phyloP scores from a whole-genome alignment of 2,797 vertebrate genomes.

The Trematomus bernacchii region DNA sequence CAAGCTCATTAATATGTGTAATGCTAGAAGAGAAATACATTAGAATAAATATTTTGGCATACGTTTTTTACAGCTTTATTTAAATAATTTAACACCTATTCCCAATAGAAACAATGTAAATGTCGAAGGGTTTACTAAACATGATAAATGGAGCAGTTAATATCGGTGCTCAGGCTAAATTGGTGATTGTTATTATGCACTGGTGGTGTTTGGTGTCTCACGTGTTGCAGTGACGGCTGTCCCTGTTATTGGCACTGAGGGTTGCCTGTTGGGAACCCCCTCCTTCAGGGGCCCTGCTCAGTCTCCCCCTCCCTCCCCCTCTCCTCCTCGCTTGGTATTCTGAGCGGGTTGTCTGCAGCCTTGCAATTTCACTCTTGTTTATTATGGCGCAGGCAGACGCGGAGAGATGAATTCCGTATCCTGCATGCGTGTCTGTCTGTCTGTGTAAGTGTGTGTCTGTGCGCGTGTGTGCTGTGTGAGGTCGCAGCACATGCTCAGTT shows the following conservation, averaged over 20 bases:
- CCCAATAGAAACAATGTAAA: neutral
- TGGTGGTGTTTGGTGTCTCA: slow-evolving; percentile 29
- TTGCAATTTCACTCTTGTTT: slow-evolving; percentile 87
- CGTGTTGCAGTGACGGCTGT: slow-evolving; percentile 65
- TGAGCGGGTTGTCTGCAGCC: slow-evolving; percentile 80
- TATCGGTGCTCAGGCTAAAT: neutral
- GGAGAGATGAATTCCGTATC: slow-evolving; percentile 88
- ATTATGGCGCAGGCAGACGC: slow-evolving; percentile 89
- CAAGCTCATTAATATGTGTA: neutral
- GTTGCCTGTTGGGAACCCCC: slow-evolving; percentile 73
- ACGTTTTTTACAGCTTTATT: neutral
- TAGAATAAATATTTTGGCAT: neutral
- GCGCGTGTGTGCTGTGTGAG: slow-evolving; percentile 80
- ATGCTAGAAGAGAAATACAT: neutral
- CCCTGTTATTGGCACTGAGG: slow-evolving; percentile 50
- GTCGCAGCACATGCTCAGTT: slow-evolving; percentile 99
- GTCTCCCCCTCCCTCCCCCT: slow-evolving; percentile 59
- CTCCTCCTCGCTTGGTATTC: slow-evolving; percentile 86
- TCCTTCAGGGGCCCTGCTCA: slow-evolving; percentile 67
- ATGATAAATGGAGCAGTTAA: neutral
- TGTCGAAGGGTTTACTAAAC: neutral
- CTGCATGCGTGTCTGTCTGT: slow-evolving; percentile 79
- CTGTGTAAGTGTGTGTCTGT: slow-evolving; percentile 70
- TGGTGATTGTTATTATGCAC: neutral
- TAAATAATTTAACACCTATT: neutral